Evolutionary conservation across 2,113 vertebrate species (phyloP), one percentile per base, ranked within the genome.

Genomic region (Acrocephalus kingi): DNA sequence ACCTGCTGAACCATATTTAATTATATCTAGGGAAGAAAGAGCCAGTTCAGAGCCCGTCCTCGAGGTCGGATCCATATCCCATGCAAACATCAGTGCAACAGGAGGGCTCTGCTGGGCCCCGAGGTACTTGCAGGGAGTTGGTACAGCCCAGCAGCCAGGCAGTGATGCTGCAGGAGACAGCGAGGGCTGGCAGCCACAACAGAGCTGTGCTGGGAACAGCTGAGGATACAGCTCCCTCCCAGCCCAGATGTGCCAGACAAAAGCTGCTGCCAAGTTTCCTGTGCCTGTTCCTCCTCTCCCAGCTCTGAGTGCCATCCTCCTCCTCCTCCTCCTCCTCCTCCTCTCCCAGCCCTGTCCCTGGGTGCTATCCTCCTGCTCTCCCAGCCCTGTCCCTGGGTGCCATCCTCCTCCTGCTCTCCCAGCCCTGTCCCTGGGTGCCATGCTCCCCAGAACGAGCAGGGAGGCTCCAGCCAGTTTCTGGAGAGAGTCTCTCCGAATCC

Each of bases 81-180:
- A 2, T 0, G 7, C 25, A 18, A 61, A 28, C 23, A 62, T 2
- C 28, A 33, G 23, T 2, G 2, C 48, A 9, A 31, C 1, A 1
- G 1, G 23, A 78, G 61, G 51, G 22, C 39, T 37, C 20, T 46
- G n/a, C 13, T 3, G 63, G 15, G 23, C 20, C 43, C 3, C 3
- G 10, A 35, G 52, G 20, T 15, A 2, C 11, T 33, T 25, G 31
- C 25, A 9, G 45, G 9, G 3, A 49, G 15, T 3, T 14, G 31
- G 20, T 4, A 2, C 41, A 71, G n/a, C 67, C 35, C 58, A 12
- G 15, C 31, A 41, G 25, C 17, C 35, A 52, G 33, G 7, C 24
- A 15, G 35, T 3, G 69, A 27, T 62, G 58, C 68, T 77, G 64
- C 63, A 35, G 62, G 33, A 83, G 62, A 7, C 20, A 28, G 46